Conservation (phyloP, 2,888 invertebrate species). For the Abscondita cerata region DNA sequence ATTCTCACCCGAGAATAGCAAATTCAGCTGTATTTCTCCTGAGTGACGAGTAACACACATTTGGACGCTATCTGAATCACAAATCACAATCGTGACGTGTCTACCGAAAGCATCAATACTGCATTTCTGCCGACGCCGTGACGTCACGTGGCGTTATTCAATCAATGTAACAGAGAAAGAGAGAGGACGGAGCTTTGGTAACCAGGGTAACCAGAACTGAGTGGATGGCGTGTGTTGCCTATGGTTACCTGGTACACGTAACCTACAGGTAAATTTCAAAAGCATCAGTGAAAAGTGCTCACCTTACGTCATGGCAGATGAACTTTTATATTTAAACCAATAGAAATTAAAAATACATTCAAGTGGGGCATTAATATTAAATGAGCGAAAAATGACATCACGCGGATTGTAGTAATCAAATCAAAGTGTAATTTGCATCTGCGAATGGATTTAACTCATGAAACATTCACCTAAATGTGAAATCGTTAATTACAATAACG, state of each 20-base stretch:
- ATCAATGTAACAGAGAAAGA: constrained; percentile 33
- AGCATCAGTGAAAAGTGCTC: constrained; percentile 17
- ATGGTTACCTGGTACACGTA: constrained; percentile 31
- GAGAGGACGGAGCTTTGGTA: constrained; percentile 25
- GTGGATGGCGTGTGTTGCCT: constrained; percentile 34
- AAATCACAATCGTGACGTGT: constrained; percentile 38
- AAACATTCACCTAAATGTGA: too few relatives aligned
- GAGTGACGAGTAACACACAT: constrained; percentile 37
- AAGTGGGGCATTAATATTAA: too few relatives aligned
- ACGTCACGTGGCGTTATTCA: constrained; percentile 36
- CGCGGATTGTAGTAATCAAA: too few relatives aligned
- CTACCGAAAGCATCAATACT: constrained; percentile 35
- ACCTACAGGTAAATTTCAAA: constrained; percentile 31
- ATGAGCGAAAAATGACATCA: too few relatives aligned
- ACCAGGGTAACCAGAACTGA: constrained; percentile 30
- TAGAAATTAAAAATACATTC: not conserved
- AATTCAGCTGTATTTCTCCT: constrained; percentile 25
- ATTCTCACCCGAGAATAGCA: constrained; percentile 29
- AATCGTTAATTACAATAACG: too few relatives aligned
- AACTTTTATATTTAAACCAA: not conserved
- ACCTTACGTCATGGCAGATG: not conserved
- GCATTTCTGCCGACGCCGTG: constrained; percentile 35
- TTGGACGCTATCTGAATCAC: constrained; percentile 38
- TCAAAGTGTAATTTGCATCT: too few relatives aligned
- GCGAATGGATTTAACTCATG: too few relatives aligned